phyloP scores from a whole-genome alignment of 2,888 invertebrate species.

The Sarcophaga variegata region DNA sequence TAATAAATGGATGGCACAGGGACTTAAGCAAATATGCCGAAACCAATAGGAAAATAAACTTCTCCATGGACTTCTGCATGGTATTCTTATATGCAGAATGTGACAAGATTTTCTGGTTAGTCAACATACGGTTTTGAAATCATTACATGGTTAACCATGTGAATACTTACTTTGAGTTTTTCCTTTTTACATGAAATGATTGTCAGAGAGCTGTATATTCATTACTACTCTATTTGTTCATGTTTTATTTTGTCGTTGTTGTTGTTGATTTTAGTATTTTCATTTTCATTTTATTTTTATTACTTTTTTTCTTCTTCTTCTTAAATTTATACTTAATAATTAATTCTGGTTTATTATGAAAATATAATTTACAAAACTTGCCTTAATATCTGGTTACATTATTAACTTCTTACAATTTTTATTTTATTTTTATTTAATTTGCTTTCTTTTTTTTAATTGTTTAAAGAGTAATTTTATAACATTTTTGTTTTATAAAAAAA shows the following conservation, averaged over 20 bases:
- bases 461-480: not conserved
- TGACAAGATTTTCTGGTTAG: too few species aligned
- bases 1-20: too few species aligned
- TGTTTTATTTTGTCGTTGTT: conserved; percentile 57
- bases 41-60: too few species aligned
- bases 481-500: not conserved
- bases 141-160: not conserved
- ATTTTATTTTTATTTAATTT: not conserved
- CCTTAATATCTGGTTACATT: conserved; percentile 32
- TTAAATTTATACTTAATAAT: conserved; percentile 22
- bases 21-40: too few species aligned
- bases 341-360: conserved; percentile 73
- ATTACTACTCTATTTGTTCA: conserved; percentile 76
- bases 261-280: not conserved
- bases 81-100: too few species aligned
- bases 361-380: conserved; percentile 79
- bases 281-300: conserved; percentile 41
- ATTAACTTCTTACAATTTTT: conserved; percentile 29
- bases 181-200: not conserved
- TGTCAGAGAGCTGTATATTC: conserved; percentile 68
- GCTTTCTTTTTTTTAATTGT: not conserved
- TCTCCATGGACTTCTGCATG: too few species aligned
- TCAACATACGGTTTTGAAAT: too few species aligned
- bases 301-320: conserved; percentile 38
- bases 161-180: not conserved